A percentile compares a stretch with the other conserved stretches of the same genome.
Conservation (phyloP, 2,797 vertebrate genomes). For the Carapus acus region DNA sequence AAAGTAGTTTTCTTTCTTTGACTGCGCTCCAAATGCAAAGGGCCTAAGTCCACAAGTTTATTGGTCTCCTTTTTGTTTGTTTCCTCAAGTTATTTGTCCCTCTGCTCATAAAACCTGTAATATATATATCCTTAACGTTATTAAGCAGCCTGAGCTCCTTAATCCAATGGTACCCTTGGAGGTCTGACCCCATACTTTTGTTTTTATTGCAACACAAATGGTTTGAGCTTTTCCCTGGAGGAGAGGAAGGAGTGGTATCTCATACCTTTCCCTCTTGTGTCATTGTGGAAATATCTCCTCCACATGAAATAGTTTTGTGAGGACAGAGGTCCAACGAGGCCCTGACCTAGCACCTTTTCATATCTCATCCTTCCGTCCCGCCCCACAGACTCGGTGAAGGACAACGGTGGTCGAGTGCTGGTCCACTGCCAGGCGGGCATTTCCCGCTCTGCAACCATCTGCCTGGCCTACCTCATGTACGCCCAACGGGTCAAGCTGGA, state of each 20-base stretch:
- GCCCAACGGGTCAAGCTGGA: conserved; percentile 75
- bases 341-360: conserved; percentile 21
- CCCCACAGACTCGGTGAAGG: conserved; percentile 78
- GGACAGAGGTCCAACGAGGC: too few relatives aligned
- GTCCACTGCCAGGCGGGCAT: conserved; percentile 89
- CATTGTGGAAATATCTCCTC: too few relatives aligned
- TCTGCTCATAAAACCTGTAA: neutral
- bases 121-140: conserved; percentile 18
- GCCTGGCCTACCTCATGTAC: conserved; percentile 84
- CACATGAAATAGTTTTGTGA: too few relatives aligned
- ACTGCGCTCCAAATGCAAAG: too few relatives aligned
- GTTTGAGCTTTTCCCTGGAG: conserved; percentile 30
- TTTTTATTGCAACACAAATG: conserved; percentile 43
- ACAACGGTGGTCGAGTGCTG: conserved; percentile 76
- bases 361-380: conserved; percentile 13
- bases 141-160: conserved; percentile 27
- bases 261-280: neutral
- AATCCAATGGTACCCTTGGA: conserved; percentile 31
- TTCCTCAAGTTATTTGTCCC: neutral
- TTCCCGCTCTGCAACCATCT: conserved; percentile 86
- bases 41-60: conserved; percentile 1
- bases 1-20: too few relatives aligned
- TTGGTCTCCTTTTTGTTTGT: neutral
- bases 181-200: conserved; percentile 12
- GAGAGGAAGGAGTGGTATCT: conserved; percentile 1